Base-by-base conservation (phyloP, 2,113 vertebrate species). In the Platanista minor region DNA sequence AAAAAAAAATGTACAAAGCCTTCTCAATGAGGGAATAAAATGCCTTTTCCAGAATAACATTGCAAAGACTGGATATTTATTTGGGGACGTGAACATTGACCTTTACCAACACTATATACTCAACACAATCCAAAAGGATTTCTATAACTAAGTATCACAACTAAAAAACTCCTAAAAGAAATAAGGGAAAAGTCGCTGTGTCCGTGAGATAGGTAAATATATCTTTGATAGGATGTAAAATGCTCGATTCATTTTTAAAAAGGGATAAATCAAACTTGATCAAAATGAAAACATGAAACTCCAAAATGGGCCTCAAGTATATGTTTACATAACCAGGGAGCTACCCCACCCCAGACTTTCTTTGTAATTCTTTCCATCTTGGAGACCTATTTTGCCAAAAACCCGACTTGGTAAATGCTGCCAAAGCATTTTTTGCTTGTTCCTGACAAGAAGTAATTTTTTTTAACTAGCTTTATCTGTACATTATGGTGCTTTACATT, bases 221-320 rank as follows among this genome's bases (percentile, higher is more conserved):
- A 13, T n/a, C 80, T 89, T 80, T 0, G 3, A 39, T 49, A 69
- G 17, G 84, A 31, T 6, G 5, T 31, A 69, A 64, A 74, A 83
- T 39, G 27, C 61, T 85, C 72, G 6, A 62, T 66, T 75, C 11
- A 72, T 69, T 62, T 64, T 23, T 27, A 64, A 64, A 62, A 88
- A 43, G 64, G 29, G 21, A 57, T 43, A 74, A 72, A 66, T 81
- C 74, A 86, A 77, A 72, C 2, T 61, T 93, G 31, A 67, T 57
- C 20, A 95, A 92, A 97, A 90, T 66, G n/a, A 91, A 93, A 93
- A 54, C 29, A 91, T 11, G 15, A 78, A 49, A 23, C 49, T 82
- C 15, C 36, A 81, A 80, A 91, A 84, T 84, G 41, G 29, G 43
- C 43, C 71, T 72, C 33, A 84, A 69, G 8, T 72, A 61, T 36